phyloP scores from a whole-genome alignment of 2,888 invertebrate species.

The Pogonocherus hispidulus region DNA sequence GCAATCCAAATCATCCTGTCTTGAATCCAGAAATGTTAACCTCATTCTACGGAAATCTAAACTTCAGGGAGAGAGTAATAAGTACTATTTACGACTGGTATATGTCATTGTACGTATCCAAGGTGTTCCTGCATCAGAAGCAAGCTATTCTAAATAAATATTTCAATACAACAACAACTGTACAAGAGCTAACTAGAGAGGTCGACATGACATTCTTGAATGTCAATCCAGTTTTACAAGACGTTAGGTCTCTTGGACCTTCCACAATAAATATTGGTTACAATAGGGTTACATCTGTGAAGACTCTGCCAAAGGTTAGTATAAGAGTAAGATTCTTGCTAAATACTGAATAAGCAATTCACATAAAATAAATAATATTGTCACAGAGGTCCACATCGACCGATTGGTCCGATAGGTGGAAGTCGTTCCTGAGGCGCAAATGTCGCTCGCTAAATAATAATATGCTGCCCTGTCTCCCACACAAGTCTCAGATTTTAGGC shows the following conservation, averaged over 20 bases:
- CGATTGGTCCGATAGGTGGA: no score
- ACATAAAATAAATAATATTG: no score
- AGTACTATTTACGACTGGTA: background rate
- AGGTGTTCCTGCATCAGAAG: background rate
- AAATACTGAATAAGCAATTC: no score
- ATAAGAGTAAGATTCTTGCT: no score
- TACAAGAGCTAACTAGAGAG: conserved; percentile 2
- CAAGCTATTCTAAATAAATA: background rate
- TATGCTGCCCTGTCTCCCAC: no score
- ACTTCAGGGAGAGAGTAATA: background rate
- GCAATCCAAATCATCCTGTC: conserved; percentile 9
- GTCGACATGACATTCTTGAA: conserved; percentile 22
- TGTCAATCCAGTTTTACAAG: conserved; percentile 16
- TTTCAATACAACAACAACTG: background rate
- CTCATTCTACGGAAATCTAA: background rate
- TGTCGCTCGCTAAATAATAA: no score
- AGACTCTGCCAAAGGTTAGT: conserved; percentile 1
- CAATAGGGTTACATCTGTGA: background rate
- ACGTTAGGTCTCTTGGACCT: background rate
- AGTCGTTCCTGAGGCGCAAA: no score
- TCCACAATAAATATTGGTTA: background rate
- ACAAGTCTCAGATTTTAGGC: no score
- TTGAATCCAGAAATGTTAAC: background rate
- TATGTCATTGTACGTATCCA: background rate
- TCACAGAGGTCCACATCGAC: no score